These are phyloP conservation scores for Gallinago nigripennis DNA, from an alignment of 2,797 vertebrate genomes.

Conservation along the genomic window DNA sequence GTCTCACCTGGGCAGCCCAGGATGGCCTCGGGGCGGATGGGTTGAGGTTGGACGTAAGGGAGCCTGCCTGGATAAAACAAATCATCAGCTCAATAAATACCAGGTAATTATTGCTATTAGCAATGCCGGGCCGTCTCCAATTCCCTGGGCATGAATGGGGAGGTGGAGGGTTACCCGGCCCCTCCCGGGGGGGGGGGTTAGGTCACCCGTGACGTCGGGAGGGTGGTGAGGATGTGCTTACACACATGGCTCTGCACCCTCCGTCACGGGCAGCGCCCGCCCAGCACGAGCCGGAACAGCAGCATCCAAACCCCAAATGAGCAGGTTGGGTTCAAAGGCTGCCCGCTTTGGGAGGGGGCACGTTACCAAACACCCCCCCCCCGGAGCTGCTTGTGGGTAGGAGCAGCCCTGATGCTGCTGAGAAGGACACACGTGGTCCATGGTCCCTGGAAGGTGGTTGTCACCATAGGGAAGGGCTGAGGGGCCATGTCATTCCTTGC, in stretches of 20 bases:
- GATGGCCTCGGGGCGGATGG: neutral
- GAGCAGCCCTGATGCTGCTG: rapidly evolving
- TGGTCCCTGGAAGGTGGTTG: neutral
- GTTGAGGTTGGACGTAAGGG: neutral
- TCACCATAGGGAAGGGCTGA: rapidly evolving
- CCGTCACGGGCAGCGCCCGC: neutral
- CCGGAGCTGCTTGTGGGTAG: rapidly evolving
- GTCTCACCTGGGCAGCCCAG: neutral
- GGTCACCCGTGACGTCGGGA: neutral
- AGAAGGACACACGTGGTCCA: rapidly evolving
- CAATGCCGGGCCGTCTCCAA: rapidly evolving
- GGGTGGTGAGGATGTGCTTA: neutral
- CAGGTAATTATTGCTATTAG: neutral
- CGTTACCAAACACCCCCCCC: neutral
- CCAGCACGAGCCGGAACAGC: neutral
- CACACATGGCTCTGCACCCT: neutral
- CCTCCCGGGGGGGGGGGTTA: neutral
- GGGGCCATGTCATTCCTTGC: neutral
- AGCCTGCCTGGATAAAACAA: neutral
- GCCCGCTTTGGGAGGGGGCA: neutral
- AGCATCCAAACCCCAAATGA: neutral
- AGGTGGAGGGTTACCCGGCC: neutral
- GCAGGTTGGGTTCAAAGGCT: neutral
- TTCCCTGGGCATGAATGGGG: neutral
- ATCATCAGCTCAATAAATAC: neutral